phyloP scores from a whole-genome alignment of 2,113 vertebrate species.

The Poeciliopsis occidentalis region DNA sequence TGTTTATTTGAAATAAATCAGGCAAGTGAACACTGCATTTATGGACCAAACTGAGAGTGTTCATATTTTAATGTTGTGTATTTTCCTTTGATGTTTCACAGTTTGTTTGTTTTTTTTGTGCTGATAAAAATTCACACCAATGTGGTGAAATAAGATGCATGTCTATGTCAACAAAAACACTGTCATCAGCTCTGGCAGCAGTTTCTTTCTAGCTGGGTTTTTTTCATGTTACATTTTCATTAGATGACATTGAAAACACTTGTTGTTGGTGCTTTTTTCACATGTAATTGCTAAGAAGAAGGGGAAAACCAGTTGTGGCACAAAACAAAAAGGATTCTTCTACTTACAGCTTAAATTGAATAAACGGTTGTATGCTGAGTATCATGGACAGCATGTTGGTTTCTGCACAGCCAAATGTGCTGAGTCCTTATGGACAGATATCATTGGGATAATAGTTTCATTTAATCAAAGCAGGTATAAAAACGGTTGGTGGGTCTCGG shows the following conservation, averaged over 20 bases:
- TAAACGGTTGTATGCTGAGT: slow-evolving; percentile 25
- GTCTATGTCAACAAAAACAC: slow-evolving; percentile 37
- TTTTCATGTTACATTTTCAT: slow-evolving; percentile 31
- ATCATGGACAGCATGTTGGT: slow-evolving; percentile 13
- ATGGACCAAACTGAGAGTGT: not conserved
- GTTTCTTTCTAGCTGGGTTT: slow-evolving; percentile 18
- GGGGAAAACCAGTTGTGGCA: slow-evolving; percentile 23
- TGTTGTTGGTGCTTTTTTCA: slow-evolving; percentile 27
- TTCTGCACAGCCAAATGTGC: slow-evolving; percentile 29
- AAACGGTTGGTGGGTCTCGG: slow-evolving; percentile 42
- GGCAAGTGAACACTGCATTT: not conserved
- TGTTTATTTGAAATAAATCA: not conserved
- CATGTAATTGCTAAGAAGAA: slow-evolving; percentile 29
- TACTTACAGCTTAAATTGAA: slow-evolving; percentile 24
- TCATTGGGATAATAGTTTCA: slow-evolving; percentile 57
- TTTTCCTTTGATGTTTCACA: slow-evolving; percentile 8
- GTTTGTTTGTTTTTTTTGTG: slow-evolving; percentile 34
- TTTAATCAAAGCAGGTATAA: slow-evolving; percentile 59
- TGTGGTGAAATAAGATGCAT: slow-evolving; percentile 4
- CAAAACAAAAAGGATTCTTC: slow-evolving; percentile 15
- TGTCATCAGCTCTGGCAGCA: slow-evolving; percentile 17
- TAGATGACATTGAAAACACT: slow-evolving; percentile 20
- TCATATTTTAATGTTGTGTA: slow-evolving; percentile 6
- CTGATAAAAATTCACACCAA: slow-evolving; percentile 1
- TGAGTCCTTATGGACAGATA: slow-evolving; percentile 46